These are phyloP conservation scores for Balaenoptera acutorostrata DNA, from an alignment of 2,113 vertebrate genomes.

Conservation along the genomic window DNA sequence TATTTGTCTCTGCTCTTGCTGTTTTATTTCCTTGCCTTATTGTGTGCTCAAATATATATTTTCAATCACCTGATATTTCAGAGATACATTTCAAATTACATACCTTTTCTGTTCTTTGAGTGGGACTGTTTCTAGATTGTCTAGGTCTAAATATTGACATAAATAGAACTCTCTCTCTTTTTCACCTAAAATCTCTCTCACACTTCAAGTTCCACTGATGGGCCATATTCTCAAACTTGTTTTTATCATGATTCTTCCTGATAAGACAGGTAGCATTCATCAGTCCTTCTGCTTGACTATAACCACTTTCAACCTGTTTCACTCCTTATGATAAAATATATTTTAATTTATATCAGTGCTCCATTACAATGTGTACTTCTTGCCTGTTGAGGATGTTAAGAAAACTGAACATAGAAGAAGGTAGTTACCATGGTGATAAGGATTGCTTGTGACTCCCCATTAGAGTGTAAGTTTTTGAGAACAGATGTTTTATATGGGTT, in stretches of 20 bases:
- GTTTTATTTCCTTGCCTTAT: not conserved
- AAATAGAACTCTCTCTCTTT: not conserved
- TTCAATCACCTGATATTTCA: not conserved
- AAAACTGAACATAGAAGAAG: not conserved
- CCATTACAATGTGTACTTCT: not conserved
- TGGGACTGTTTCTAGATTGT: not conserved
- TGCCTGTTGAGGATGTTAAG: not conserved
- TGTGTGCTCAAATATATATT: not conserved
- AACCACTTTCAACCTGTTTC: not conserved
- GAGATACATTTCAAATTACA: not conserved
- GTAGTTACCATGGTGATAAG: not conserved
- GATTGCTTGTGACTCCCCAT: not conserved
- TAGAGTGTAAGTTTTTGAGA: not conserved
- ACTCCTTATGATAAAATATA: not conserved
- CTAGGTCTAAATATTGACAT: not conserved
- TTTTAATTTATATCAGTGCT: not conserved
- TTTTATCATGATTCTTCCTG: not conserved
- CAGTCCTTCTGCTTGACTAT: not conserved
- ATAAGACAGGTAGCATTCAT: not conserved
- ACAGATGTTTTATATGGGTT: not conserved
- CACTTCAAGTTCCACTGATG: not conserved
- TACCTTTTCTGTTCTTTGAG: not conserved
- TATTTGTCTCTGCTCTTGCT: not conserved
- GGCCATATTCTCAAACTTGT: not conserved
- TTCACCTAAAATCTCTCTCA: not conserved